A percentile compares a stretch with the other conserved stretches of the same genome.
Evolutionary conservation across 2,113 vertebrate species (phyloP).

Genomic region (Eubucco bourcierii): DNA sequence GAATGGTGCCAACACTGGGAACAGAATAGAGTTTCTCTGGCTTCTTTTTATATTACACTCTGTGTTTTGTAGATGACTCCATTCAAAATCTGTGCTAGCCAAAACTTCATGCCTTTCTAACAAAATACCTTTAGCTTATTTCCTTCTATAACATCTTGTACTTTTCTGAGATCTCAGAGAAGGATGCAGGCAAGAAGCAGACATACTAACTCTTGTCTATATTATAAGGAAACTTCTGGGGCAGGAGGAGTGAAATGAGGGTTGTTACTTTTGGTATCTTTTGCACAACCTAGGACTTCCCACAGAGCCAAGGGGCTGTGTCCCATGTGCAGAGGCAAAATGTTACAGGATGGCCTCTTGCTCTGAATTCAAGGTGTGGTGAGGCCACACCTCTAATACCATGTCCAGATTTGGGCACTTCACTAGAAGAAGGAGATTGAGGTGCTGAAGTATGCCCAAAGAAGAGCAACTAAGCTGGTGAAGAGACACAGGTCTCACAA

Average conservation of each 20-base stretch:
- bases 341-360: fast-evolving
- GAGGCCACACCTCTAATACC: too few relatives aligned
- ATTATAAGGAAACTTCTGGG: not conserved
- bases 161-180: not conserved
- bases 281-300: not conserved
- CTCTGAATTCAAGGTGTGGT: not conserved
- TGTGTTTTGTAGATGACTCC: not conserved
- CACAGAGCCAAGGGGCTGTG: not conserved
- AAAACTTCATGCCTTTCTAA: not conserved
- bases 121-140: not conserved
- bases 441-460: too few relatives aligned
- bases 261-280: not conserved
- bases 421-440: too few relatives aligned
- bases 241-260: not conserved
- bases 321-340: not conserved
- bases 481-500: too few relatives aligned
- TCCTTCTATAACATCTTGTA: not conserved
- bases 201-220: not conserved
- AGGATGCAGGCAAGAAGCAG: not conserved
- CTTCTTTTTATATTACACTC: not conserved
- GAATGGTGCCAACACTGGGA: not conserved
- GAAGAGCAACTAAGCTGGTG: too few relatives aligned
- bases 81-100: not conserved
- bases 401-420: too few relatives aligned
- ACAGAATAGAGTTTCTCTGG: not conserved